Evolutionary conservation across 2,113 vertebrate species (phyloP).

Genomic region (Pterocles gutturalis): DNA sequence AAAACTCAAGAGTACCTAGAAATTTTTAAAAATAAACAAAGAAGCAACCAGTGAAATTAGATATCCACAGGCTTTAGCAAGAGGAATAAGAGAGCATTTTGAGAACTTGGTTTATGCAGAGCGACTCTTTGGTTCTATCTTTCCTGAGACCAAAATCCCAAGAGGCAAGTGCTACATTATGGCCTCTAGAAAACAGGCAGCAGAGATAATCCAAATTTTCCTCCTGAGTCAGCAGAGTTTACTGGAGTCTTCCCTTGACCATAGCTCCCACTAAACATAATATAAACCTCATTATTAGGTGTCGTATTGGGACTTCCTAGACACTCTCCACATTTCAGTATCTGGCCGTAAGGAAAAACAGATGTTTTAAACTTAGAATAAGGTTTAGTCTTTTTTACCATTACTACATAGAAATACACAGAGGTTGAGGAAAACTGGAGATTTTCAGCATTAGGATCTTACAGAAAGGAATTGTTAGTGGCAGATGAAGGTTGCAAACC

Average conservation of each 20-base stretch:
- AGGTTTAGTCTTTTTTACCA: background rate
- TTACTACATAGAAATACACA: background rate
- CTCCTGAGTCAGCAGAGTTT: background rate
- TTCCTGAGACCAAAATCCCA: background rate
- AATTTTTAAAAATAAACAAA: background rate
- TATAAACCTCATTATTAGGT: background rate
- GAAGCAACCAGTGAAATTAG: background rate
- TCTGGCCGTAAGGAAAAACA: fast-evolving
- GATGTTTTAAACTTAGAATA: background rate
- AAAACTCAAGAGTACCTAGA: background rate
- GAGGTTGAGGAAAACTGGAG: background rate
- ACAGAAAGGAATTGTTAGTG: background rate
- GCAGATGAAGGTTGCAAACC: background rate
- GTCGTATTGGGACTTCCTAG: background rate
- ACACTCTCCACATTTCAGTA: background rate
- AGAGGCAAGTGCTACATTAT: fast-evolving
- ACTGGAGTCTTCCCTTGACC: background rate
- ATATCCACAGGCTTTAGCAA: background rate
- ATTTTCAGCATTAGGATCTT: background rate
- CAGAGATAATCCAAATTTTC: background rate
- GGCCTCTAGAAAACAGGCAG: background rate
- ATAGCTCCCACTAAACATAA: background rate
- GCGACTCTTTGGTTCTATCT: background rate
- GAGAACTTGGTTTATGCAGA: background rate
- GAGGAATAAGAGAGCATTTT: background rate